Evolutionary conservation across 2,888 invertebrate species (phyloP).

Genomic region (Digitonthophagus gazella): DNA sequence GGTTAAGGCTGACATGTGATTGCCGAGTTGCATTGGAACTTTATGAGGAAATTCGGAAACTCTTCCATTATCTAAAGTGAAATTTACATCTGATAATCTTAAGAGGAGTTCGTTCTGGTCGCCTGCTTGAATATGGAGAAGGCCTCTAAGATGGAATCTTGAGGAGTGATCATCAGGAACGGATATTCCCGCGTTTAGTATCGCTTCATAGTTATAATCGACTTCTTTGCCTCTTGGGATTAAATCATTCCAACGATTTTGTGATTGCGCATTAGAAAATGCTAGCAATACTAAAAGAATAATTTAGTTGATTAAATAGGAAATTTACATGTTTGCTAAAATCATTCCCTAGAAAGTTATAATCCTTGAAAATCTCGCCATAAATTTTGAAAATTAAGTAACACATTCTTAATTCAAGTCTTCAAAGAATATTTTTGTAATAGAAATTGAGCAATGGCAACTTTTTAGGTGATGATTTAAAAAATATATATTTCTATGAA

Average conservation of each 20-base stretch:
- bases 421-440: no score
- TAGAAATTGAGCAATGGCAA: no score
- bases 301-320: no score
- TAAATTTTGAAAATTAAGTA: no score
- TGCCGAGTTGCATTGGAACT: conserved; percentile 5
- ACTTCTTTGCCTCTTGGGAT: conserved; percentile 55
- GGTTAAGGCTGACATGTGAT: conserved; percentile 7
- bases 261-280: neutral
- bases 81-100: conserved; percentile 39
- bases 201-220: conserved; percentile 48
- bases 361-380: no score
- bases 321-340: no score
- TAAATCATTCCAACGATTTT: conserved; percentile 24
- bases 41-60: conserved; percentile 12
- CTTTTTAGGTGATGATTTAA: no score
- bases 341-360: no score
- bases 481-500: no score
- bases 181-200: conserved; percentile 45
- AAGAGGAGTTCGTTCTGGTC: conserved; percentile 41
- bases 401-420: no score
- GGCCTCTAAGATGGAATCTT: conserved; percentile 44
- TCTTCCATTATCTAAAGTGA: conserved; percentile 44
- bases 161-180: conserved; percentile 44
- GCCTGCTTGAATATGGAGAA: conserved; percentile 42
- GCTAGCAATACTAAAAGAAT: no score